These are phyloP conservation scores for Reinhardtius hippoglossoides DNA, from an alignment of 2,113 vertebrate species.

Conservation along the genomic window DNA sequence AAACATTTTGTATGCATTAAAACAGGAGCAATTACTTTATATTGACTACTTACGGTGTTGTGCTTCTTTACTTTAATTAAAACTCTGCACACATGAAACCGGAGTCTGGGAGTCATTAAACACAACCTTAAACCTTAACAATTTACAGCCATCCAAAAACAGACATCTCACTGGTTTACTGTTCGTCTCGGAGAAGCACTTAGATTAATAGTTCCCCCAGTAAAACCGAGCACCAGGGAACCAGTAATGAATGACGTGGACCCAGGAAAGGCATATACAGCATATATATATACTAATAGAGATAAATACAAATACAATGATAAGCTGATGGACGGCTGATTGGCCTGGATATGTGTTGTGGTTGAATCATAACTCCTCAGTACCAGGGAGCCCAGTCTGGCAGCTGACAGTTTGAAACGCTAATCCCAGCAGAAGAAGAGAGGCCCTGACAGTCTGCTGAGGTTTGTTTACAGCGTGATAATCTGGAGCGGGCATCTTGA, in stretches of 20 bases:
- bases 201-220: constrained; percentile 22
- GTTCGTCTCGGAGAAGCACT: constrained; percentile 9
- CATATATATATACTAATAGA: background rate
- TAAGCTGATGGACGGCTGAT: background rate
- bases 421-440: constrained; percentile 50
- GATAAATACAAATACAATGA: background rate
- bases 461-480: constrained; percentile 72
- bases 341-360: constrained; percentile 12
- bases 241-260: background rate
- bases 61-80: constrained; percentile 17
- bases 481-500: constrained; percentile 77
- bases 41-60: background rate
- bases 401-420: constrained; percentile 38
- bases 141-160: constrained; percentile 47
- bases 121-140: constrained; percentile 23
- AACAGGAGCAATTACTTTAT: constrained; percentile 3
- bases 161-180: constrained; percentile 51
- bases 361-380: background rate
- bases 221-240: constrained; percentile 8
- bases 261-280: background rate
- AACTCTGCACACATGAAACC: constrained; percentile 15
- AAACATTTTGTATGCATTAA: constrained; percentile 2
- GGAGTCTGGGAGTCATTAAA: constrained; percentile 7
- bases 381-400: constrained; percentile 11
- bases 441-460: constrained; percentile 32